Evolutionary conservation across 2,797 vertebrate genomes (phyloP).

Genomic region (Lophotriccus pileatus): DNA sequence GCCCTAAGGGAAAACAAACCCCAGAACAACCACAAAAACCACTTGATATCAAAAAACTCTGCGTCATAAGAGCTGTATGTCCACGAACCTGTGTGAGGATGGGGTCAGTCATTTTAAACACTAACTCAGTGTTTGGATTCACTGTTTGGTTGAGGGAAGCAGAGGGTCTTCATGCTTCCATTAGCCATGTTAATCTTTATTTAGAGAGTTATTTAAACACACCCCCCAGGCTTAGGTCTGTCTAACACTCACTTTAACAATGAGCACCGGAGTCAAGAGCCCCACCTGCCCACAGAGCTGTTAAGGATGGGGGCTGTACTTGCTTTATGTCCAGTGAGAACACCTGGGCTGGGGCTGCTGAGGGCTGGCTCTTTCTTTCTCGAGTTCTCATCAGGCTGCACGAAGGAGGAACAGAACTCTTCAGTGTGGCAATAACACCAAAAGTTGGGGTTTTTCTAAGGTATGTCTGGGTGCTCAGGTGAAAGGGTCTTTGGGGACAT

Average conservation of each 20-base stretch:
- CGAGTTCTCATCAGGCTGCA: not conserved
- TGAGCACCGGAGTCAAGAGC: not conserved
- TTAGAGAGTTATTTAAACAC: not conserved
- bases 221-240: too few relatives aligned
- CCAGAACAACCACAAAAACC: fast-evolving
- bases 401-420: not conserved
- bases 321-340: not conserved
- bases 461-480: not conserved
- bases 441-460: not conserved
- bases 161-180: fast-evolving
- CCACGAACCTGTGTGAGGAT: fast-evolving
- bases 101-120: fast-evolving
- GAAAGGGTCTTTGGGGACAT: not conserved
- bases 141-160: not conserved
- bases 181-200: fast-evolving
- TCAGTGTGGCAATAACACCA: not conserved
- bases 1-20: not conserved
- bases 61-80: not conserved
- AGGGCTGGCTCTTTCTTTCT: not conserved
- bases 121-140: fast-evolving
- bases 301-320: not conserved
- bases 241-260: not conserved
- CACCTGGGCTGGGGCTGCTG: not conserved
- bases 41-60: not conserved
- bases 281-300: not conserved